Evolutionary conservation across 2,797 vertebrate genomes (phyloP).

Genomic region (Gymnopithys bicolor): DNA sequence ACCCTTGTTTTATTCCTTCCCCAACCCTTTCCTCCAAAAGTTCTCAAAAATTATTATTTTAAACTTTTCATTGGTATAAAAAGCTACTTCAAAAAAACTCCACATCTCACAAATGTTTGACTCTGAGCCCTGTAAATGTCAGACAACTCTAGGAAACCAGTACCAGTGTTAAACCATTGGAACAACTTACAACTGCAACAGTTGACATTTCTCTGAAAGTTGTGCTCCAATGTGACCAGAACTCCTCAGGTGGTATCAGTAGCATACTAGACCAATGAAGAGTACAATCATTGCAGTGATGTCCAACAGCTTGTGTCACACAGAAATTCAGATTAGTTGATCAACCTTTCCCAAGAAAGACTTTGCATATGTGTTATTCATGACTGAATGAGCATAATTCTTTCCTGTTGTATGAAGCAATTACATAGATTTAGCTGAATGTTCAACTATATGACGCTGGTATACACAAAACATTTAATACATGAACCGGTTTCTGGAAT

Average conservation of each 20-base stretch:
- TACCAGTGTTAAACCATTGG: not conserved
- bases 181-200: not conserved
- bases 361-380: not conserved
- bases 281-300: not conserved
- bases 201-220: not conserved
- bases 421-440: not conserved
- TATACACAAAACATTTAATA: not conserved
- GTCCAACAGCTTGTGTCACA: not conserved
- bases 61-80: not conserved
- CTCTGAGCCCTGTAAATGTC: not conserved
- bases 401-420: not conserved
- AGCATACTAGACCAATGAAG: not conserved
- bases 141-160: not conserved
- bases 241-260: not conserved
- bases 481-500: not conserved
- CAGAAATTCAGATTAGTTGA: constrained; percentile 2
- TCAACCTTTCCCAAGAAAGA: not conserved
- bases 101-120: not conserved
- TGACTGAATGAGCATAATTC: not conserved
- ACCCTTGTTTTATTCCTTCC: not conserved
- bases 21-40: not conserved
- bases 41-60: not conserved
- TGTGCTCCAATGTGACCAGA: accelerated
- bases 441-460: not conserved
- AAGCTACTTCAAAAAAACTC: not conserved